Evolutionary conservation across 2,888 invertebrate genomes (phyloP), one percentile per base, ranked within the genome.

Genomic region (Campopleginae sp.): DNA sequence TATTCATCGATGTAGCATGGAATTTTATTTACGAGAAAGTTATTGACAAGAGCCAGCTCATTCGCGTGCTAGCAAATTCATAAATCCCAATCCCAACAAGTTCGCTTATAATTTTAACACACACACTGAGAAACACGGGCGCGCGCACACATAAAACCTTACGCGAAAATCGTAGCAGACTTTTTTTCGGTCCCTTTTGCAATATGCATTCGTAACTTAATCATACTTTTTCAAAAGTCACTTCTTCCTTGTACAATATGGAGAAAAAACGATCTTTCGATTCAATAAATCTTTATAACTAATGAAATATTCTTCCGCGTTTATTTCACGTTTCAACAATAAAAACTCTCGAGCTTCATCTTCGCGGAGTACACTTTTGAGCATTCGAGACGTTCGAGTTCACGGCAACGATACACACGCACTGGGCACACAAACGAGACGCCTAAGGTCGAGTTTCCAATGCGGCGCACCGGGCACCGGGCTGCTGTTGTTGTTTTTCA

Each of bases 351-450:
- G 27, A 14, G 27, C n/a, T n/a, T 48, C 46, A n/a, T 5, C 27
- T 58, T 27, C 27, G 58, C 27, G 58, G 58, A 58, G 27, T 14
- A 27, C 27, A 27, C 87, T 89, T 90, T 90, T 86, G 84, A 91
- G 91, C 88, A 86, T 91, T 91, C 90, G 90, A 91, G 90, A 87
- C 86, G 38, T 38, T 33, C 38, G 8, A 38, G 8, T 38, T 86
- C 70, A 85, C 46, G 33, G 58, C 86, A 80, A 58, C 23, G 27
- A 14, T 27, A 58, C 10, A 27, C 27, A 27, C 23, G 17, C 46
- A 48, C 17, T n/a, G 27, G n/a, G n/a, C 58, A 27, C 58, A 58
- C 58, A 58, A 6, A 58, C 12, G 42, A 42, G 27, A 86, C 83
- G 86, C 63, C 86, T 81, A 85, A 84, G 86, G 87, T 81, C 86